Percentiles rank a stretch among this genome's conserved stretches.
Evolutionary conservation across 2,797 vertebrate genomes (phyloP).

Genomic region (Percopsis omiscomaycus): DNA sequence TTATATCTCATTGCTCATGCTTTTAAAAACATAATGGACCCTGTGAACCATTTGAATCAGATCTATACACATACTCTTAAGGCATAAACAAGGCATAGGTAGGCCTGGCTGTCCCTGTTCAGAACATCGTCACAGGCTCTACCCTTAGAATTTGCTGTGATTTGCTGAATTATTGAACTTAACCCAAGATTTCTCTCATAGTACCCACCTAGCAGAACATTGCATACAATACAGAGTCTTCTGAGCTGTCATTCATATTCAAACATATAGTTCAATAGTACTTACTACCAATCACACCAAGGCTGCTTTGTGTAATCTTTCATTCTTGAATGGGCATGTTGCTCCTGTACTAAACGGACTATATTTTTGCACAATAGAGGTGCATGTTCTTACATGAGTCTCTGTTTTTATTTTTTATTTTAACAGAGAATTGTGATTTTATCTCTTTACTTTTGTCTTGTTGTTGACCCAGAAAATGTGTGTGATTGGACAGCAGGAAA

Average conservation of each 20-base stretch:
- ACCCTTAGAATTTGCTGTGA: not conserved
- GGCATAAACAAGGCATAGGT: not conserved
- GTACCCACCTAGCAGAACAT: too few species aligned
- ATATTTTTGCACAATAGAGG: too few species aligned
- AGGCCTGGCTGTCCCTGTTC: not conserved
- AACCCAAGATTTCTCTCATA: too few species aligned
- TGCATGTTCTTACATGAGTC: too few species aligned
- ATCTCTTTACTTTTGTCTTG: not conserved
- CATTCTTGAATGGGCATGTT: too few species aligned
- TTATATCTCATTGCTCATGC: too few species aligned
- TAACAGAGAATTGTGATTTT: not conserved
- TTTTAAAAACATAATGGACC: not conserved
- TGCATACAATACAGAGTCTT: too few species aligned
- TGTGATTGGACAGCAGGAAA: not conserved
- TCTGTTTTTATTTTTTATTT: not conserved
- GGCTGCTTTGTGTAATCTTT: too few species aligned
- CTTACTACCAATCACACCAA: too few species aligned
- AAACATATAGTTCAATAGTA: too few species aligned
- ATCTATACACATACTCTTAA: not conserved
- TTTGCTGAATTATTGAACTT: conserved; percentile 10
- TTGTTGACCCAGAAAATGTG: not conserved
- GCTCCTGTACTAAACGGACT: too few species aligned
- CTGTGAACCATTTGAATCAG: not conserved
- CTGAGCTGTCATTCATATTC: too few species aligned
- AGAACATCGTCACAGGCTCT: not conserved